phyloP scores from a whole-genome alignment of 2,113 vertebrate genomes.

The Tyto alba region DNA sequence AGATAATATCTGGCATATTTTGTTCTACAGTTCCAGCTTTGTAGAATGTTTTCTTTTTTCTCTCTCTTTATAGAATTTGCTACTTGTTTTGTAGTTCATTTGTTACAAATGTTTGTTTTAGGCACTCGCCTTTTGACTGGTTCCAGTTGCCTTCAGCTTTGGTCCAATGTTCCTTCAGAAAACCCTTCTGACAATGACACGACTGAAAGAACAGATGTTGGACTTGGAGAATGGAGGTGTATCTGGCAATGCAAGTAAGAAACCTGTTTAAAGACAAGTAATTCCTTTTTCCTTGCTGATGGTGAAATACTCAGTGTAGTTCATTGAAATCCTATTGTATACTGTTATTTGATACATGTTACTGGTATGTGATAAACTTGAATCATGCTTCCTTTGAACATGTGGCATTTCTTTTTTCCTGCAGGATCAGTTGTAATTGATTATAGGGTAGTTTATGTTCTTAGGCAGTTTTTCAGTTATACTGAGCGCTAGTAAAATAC shows the following conservation, averaged over 20 bases:
- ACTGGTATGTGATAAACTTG: neutral
- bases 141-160: conserved; percentile 87
- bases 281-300: neutral
- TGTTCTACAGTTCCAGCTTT: neutral
- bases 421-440: neutral
- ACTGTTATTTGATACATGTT: neutral
- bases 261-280: neutral
- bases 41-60: neutral
- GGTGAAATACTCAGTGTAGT: neutral
- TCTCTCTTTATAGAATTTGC: neutral
- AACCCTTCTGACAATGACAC: conserved; percentile 60
- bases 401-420: neutral
- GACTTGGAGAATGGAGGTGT: conserved; percentile 81
- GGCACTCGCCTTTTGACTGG: conserved; percentile 89
- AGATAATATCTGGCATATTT: neutral
- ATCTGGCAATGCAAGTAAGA: conserved; percentile 97
- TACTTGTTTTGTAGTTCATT: neutral
- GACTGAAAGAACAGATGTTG: conserved; percentile 45
- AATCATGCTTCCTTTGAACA: neutral
- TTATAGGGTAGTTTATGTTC: neutral
- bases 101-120: conserved; percentile 34
- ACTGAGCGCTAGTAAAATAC: neutral
- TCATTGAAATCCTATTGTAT: neutral
- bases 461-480: neutral
- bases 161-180: conserved; percentile 75